Percentiles rank a stretch among this genome's conserved stretches.
These are phyloP conservation scores for Glomeris maerens DNA, from an alignment of 1,140 invertebrate genomes.

Conservation along the genomic window DNA sequence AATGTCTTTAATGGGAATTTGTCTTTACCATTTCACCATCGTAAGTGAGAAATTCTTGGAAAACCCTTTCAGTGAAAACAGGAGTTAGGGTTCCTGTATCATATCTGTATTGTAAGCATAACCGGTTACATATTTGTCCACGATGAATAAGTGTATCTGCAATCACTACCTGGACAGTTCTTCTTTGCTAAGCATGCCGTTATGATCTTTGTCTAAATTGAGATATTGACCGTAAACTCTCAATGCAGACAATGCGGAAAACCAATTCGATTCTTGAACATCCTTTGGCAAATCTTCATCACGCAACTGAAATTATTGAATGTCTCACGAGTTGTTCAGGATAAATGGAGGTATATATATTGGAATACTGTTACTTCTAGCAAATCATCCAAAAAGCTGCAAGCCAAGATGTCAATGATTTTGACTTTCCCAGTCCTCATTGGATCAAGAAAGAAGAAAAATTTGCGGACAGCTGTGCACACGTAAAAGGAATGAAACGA, in stretches of 20 bases:
- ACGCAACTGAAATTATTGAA: conserved; percentile 41
- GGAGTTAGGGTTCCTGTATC: conserved; percentile 80
- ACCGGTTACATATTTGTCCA: too few relatives aligned
- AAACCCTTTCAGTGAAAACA: conserved; percentile 81
- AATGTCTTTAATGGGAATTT: conserved; percentile 8
- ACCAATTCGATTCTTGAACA: conserved; percentile 81
- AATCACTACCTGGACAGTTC: conserved; percentile 57
- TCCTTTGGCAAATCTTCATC: conserved; percentile 73
- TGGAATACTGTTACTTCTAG: conserved; percentile 56
- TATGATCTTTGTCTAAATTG: conserved; percentile 84
- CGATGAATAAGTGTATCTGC: too few relatives aligned
- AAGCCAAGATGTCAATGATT: conserved; percentile 80
- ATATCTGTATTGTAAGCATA: conserved; percentile 52
- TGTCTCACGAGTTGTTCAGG: background rate
- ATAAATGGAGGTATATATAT: too few relatives aligned
- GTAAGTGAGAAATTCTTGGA: conserved; percentile 89
- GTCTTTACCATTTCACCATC: conserved; percentile 78
- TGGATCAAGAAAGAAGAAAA: conserved; percentile 89
- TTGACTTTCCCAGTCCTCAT: conserved; percentile 69
- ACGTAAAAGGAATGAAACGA: conserved; percentile 94
- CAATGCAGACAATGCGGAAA: conserved; percentile 76
- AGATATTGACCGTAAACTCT: conserved; percentile 85
- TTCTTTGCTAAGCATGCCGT: conserved; percentile 84
- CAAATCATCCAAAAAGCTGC: conserved; percentile 81
- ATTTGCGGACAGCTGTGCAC: conserved; percentile 86